Conservation (phyloP, 92 coral and sea anemone species). For the Zoanthus gigantus region DNA sequence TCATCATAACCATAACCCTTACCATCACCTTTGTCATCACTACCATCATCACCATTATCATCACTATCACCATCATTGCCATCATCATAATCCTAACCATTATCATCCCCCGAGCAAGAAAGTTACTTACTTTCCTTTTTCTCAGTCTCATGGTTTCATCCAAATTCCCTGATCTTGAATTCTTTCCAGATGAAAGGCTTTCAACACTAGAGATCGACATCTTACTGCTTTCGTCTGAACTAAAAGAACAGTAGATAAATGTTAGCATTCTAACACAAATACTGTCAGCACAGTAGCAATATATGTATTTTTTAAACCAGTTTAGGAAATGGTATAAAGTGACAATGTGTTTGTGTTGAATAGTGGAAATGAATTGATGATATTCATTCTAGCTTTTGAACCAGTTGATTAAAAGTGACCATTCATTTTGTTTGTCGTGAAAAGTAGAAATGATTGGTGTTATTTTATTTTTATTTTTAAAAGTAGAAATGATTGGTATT, state of each 20-base stretch:
- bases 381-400: no score
- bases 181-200: constrained; percentile 58
- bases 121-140: constrained; percentile 56
- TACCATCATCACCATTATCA: background rate
- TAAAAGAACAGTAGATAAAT: background rate
- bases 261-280: background rate
- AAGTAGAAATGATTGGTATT: no score
- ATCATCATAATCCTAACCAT: background rate
- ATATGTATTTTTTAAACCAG: no score
- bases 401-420: no score
- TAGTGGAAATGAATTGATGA: no score
- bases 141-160: constrained; percentile 53
- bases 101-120: background rate
- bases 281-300: background rate
- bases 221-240: constrained; percentile 61
- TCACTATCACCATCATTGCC: background rate
- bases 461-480: no score
- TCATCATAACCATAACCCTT: background rate
- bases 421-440: no score
- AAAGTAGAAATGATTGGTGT: no score
- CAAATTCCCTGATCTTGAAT: constrained; percentile 51
- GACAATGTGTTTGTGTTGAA: no score
- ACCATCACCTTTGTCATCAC: background rate
- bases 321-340: no score
- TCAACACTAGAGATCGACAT: constrained; percentile 71